A percentile compares a stretch with the other conserved stretches of the same genome.
phyloP scores from a whole-genome alignment of 2,797 vertebrate genomes.

The Synanceia verrucosa region DNA sequence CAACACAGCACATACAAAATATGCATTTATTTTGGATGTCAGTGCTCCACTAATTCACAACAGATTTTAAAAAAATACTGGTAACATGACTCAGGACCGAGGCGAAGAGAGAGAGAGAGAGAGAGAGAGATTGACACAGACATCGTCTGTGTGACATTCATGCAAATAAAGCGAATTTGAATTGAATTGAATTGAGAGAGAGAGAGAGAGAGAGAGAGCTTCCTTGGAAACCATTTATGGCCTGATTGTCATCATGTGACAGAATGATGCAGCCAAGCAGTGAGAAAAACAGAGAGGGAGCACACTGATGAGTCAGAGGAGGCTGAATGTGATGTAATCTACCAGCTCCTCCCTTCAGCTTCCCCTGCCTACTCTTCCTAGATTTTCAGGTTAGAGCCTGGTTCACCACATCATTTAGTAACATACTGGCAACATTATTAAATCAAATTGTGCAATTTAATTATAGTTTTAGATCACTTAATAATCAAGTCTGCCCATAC shows the following conservation, averaged over 20 bases:
- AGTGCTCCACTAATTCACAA: not conserved
- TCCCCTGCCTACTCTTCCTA: slow-evolving; percentile 27
- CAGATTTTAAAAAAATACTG: slow-evolving; percentile 9
- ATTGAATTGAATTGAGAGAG: too few relatives aligned
- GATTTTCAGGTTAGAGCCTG: slow-evolving; percentile 18
- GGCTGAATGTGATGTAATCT: slow-evolving; percentile 69
- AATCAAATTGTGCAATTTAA: not conserved
- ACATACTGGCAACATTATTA: not conserved
- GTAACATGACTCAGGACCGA: slow-evolving; percentile 25
- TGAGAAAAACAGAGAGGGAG: slow-evolving; percentile 15
- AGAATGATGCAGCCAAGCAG: slow-evolving; percentile 39
- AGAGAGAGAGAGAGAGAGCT: slow-evolving; percentile 21
- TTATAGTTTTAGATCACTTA: not conserved
- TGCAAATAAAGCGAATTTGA: too few relatives aligned
- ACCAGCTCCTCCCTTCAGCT: slow-evolving; percentile 43
- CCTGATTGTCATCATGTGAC: slow-evolving; percentile 55
- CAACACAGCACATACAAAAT: not conserved
- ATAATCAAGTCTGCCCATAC: not conserved
- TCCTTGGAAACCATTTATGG: slow-evolving; percentile 55
- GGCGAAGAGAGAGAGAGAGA: slow-evolving; percentile 19
- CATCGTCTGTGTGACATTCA: too few relatives aligned
- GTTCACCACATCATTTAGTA: not conserved
- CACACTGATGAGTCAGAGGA: slow-evolving; percentile 69
- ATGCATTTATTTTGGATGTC: not conserved
- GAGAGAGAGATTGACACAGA: too few relatives aligned